Percentiles rank a stretch among this genome's conserved stretches.
Evolutionary conservation across 2,113 vertebrate species (phyloP).

Genomic region (Pardalotus punctatus): DNA sequence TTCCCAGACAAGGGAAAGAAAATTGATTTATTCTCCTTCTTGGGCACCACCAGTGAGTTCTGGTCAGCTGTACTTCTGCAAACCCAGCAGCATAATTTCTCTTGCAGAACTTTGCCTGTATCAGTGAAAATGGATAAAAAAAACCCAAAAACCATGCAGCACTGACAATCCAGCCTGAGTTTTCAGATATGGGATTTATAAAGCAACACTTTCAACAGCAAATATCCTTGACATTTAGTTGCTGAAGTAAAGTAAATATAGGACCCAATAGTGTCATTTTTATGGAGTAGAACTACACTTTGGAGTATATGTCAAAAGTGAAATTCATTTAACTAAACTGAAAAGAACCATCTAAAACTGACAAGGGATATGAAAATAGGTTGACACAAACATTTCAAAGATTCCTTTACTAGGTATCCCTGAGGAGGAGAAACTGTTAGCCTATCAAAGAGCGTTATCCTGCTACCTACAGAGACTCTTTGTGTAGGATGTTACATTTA

Average conservation of each 20-base stretch:
- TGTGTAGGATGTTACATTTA: neutral
- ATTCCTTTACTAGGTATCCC: neutral
- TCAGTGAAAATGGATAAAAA: neutral
- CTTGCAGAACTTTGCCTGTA: neutral
- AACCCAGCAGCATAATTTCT: neutral
- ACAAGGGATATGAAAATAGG: conserved; percentile 22
- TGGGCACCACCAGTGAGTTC: neutral
- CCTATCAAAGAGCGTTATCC: neutral
- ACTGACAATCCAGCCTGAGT: neutral
- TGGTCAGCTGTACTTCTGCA: neutral
- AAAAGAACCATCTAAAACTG: conserved; percentile 24
- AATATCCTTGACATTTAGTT: conserved; percentile 36
- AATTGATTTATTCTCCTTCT: neutral
- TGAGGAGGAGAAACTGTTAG: neutral
- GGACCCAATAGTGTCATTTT: conserved; percentile 33
- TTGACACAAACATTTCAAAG: conserved; percentile 25
- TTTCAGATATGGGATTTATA: conserved; percentile 26
- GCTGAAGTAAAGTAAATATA: conserved; percentile 37
- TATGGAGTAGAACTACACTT: conserved; percentile 5
- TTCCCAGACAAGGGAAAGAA: neutral
- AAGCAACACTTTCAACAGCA: neutral
- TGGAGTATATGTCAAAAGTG: neutral
- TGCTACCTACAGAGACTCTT: neutral
- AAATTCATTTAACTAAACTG: conserved; percentile 58
- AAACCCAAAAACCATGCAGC: neutral